Conservation (phyloP, 2,888 invertebrate species). For the Blastobasis lacticolella region DNA sequence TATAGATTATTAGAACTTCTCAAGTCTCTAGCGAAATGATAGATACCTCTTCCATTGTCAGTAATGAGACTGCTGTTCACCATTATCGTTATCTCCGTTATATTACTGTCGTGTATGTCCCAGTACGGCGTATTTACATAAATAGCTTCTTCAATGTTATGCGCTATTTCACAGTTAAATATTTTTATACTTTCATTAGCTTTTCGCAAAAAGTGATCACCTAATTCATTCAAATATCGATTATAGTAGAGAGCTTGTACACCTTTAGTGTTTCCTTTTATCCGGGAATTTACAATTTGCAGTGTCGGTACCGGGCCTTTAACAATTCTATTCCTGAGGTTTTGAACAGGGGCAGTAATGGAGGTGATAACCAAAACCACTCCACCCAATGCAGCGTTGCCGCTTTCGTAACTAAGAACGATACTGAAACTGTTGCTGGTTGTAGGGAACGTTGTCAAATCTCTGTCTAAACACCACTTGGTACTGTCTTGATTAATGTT, state of each 20-base stretch:
- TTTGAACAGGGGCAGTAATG: conserved; percentile 82
- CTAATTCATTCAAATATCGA: conserved; percentile 87
- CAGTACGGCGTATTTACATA: conserved; percentile 88
- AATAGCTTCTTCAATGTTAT: conserved; percentile 86
- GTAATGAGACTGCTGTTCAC: conserved; percentile 89
- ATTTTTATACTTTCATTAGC: conserved; percentile 90
- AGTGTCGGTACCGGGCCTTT: conserved; percentile 87
- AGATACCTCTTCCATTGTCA: conserved; percentile 90
- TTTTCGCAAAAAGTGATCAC: conserved; percentile 89
- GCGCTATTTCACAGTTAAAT: conserved; percentile 85
- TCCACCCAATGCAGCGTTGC: conserved; percentile 84
- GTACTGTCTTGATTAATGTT: conserved; percentile 77
- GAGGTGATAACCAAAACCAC: conserved; percentile 86
- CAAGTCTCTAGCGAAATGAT: conserved; percentile 93
- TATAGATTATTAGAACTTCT: conserved; percentile 97
- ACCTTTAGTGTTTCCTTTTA: conserved; percentile 87
- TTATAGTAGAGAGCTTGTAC: conserved; percentile 91
- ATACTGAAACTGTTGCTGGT: conserved; percentile 89
- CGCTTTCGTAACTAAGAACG: conserved; percentile 86
- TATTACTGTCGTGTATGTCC: conserved; percentile 88
- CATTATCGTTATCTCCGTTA: conserved; percentile 92
- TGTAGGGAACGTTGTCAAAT: conserved; percentile 92
- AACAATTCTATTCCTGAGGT: conserved; percentile 81
- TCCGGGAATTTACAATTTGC: conserved; percentile 80
- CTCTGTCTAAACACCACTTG: conserved; percentile 86